Evolutionary conservation across 2,888 invertebrate species (phyloP).

Genomic region (Idaea biselata): DNA sequence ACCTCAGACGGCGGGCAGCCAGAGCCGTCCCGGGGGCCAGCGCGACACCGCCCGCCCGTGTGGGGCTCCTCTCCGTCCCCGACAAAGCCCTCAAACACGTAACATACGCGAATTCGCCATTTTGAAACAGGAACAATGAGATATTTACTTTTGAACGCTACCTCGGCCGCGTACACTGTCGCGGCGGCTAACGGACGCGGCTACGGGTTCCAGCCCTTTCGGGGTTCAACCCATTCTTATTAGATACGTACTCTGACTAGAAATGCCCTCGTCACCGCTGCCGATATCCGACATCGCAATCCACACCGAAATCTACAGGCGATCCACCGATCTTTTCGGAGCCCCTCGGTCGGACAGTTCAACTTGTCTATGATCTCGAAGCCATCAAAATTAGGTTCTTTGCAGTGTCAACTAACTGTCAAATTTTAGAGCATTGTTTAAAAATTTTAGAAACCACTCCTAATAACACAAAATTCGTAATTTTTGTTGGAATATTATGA

Average conservation of each 20-base stretch:
- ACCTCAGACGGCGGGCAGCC: conserved; percentile 68
- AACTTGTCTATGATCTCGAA: conserved; percentile 66
- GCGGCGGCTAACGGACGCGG: conserved; percentile 50
- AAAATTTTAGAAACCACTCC: neutral
- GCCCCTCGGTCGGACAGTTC: conserved; percentile 57
- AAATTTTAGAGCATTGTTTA: conserved; percentile 7
- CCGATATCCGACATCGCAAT: conserved; percentile 89
- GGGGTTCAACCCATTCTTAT: conserved; percentile 51
- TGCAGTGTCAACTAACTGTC: conserved; percentile 14
- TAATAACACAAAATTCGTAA: neutral
- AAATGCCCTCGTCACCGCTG: conserved; percentile 89
- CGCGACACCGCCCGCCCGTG: conserved; percentile 54
- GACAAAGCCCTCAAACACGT: conserved; percentile 36
- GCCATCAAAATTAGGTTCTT: conserved; percentile 64
- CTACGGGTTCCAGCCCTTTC: conserved; percentile 35
- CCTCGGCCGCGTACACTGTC: conserved; percentile 50
- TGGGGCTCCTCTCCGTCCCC: conserved; percentile 35
- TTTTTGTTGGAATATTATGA: neutral
- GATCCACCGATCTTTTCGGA: conserved; percentile 74
- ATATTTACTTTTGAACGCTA: conserved; percentile 76
- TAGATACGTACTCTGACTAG: conserved; percentile 87
- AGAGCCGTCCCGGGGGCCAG: conserved; percentile 52
- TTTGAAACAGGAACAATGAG: conserved; percentile 80
- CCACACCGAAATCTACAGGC: conserved; percentile 78
- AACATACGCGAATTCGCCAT: conserved; percentile 73